Evolutionary conservation across 2,888 invertebrate species (phyloP).

Genomic region (Heliconius ethilla): DNA sequence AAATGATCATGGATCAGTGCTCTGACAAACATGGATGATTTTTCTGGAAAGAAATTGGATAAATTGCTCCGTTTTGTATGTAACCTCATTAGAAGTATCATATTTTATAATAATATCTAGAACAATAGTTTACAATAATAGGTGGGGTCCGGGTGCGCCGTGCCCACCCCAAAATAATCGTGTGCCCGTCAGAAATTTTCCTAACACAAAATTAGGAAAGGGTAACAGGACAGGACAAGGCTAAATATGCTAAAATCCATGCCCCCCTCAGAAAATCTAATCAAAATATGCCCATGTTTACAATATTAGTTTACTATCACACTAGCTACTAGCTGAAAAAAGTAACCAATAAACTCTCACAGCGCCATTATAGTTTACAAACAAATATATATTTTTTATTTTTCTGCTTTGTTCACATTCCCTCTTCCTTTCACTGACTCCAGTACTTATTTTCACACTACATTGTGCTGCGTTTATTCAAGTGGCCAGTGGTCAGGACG

Average conservation of each 20-base stretch:
- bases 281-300: no score
- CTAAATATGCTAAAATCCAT: no score
- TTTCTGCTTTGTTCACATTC: not conserved
- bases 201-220: no score
- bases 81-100: not conserved
- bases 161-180: no score
- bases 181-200: no score
- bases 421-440: not conserved
- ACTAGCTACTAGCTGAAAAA: no score
- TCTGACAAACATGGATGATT: conserved; percentile 49
- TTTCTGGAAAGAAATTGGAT: conserved; percentile 33
- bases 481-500: conserved; percentile 26
- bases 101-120: not conserved
- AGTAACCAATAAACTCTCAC: no score
- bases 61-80: not conserved
- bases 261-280: no score
- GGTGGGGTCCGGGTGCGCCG: no score
- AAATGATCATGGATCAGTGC: conserved; percentile 43
- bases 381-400: not conserved
- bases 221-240: no score
- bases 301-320: no score
- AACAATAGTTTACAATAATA: not conserved
- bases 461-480: conserved; percentile 14
- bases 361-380: no score
- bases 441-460: not conserved